Base-by-base conservation (phyloP, 2,797 vertebrate genomes). In the Choloepus didactylus region DNA sequence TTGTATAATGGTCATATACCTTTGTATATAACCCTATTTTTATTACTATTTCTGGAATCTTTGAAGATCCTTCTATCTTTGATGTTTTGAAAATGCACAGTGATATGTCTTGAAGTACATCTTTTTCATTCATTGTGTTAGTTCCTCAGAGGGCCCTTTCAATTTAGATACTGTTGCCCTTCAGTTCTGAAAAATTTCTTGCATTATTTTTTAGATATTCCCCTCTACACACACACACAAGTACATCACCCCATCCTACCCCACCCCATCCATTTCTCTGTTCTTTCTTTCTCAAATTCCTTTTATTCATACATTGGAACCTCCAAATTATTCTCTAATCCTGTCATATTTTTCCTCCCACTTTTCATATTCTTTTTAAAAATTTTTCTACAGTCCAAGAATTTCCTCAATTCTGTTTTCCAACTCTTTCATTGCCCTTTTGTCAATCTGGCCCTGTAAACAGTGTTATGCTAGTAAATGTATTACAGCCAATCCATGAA, bases 31-130 rank as follows among this genome's bases (percentile, higher is more conserved):
- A 79, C 31, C 25, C 38, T 62, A 15, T 72, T 92, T 76, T 84
- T 92, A 66, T 89, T 76, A 85, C 84, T 96, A 51, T 77, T 90
- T 93, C 87, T 87, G 29, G 69, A 80, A 91, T 15, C 31, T 94
- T 81, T 80, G 23, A 79, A 79, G 76, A 41, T 77, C 19, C 81
- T 95, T 79, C 81, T 80, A 31, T 70, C 66, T 75, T 64, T 81
- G 60, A 69, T 60, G 38, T 89, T 91, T 85, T 89, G 25, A 95
- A 94, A 91, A 91, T 69, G 14, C 14, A 46, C 72, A 69, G 31
- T 31, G 38, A 69, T 85, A 72, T 62, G 9, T 12, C 38, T 92
- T 38, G 11, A 87, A 73, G 60, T 69, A n/a, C 27, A 62, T 60
- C 27, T 87, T 87, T 31, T 84, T 77, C 67, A 76, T 81, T 95